Percentiles rank a stretch among this genome's conserved stretches.
phyloP scores from a whole-genome alignment of 2,113 vertebrate species.

The Corythornis madagascariensis region DNA sequence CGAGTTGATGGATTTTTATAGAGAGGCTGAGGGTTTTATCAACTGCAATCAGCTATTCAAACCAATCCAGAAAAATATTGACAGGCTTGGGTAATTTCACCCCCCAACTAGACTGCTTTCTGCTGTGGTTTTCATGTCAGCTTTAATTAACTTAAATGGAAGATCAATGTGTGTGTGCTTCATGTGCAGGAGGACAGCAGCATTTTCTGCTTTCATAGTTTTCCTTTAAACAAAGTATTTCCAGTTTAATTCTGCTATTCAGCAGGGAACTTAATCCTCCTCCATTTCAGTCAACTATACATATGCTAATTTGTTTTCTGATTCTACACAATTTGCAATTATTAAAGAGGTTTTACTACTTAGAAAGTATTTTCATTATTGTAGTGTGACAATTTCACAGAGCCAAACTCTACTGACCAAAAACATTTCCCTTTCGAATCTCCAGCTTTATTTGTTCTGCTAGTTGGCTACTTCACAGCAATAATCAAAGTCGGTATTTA shows the following conservation, averaged over 20 bases:
- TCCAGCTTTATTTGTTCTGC: background rate
- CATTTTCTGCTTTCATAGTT: background rate
- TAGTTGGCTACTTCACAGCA: background rate
- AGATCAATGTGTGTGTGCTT: background rate
- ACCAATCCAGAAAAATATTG: conserved; percentile 6
- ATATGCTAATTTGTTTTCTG: background rate
- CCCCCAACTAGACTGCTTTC: background rate
- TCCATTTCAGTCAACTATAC: background rate
- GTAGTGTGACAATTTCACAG: background rate
- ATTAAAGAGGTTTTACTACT: background rate
- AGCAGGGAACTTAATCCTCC: background rate
- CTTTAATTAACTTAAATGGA: conserved; percentile 45
- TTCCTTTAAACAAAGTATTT: background rate
- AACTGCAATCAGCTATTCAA: background rate
- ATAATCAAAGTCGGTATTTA: background rate
- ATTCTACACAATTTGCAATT: background rate
- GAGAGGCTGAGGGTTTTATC: conserved; percentile 10
- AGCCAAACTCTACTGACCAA: background rate
- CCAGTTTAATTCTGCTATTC: background rate
- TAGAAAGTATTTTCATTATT: background rate
- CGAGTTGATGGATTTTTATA: conserved; percentile 26
- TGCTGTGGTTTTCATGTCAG: background rate
- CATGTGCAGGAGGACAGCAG: background rate
- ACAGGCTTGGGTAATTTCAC: background rate
- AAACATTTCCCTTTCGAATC: background rate